phyloP scores from a whole-genome alignment of 2,113 vertebrate species.

The Henicopernis longicauda region DNA sequence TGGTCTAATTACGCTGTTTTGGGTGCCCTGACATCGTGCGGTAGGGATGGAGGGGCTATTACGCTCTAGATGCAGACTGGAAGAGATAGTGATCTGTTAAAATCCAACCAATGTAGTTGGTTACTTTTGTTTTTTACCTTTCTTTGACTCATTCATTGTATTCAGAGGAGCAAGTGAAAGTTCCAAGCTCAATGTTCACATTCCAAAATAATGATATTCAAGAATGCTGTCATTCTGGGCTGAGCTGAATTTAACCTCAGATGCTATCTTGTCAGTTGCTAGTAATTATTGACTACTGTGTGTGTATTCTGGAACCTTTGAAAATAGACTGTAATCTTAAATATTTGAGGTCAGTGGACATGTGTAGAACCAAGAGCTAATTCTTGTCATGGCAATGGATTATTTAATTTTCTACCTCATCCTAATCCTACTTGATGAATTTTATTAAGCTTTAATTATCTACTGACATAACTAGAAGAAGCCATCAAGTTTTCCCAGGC shows the following conservation, averaged over 20 bases:
- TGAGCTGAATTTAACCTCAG: neutral
- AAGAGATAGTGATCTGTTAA: neutral
- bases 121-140: neutral
- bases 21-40: neutral
- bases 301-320: neutral
- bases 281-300: neutral
- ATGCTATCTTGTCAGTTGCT: neutral
- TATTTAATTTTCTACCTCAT: neutral
- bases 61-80: neutral
- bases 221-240: neutral
- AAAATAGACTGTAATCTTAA: neutral
- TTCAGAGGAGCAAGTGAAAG: neutral
- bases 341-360: neutral
- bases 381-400: neutral
- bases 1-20: neutral
- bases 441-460: neutral
- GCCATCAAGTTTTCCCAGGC: neutral
- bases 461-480: neutral
- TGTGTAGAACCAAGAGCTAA: neutral
- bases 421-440: neutral
- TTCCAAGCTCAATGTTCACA: neutral
- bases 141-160: neutral
- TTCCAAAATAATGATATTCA: neutral
- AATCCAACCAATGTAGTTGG: neutral
- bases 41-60: neutral